These are phyloP conservation scores for Drosophila limbata DNA, from an alignment of 2,888 invertebrate genomes.

Conservation along the genomic window DNA sequence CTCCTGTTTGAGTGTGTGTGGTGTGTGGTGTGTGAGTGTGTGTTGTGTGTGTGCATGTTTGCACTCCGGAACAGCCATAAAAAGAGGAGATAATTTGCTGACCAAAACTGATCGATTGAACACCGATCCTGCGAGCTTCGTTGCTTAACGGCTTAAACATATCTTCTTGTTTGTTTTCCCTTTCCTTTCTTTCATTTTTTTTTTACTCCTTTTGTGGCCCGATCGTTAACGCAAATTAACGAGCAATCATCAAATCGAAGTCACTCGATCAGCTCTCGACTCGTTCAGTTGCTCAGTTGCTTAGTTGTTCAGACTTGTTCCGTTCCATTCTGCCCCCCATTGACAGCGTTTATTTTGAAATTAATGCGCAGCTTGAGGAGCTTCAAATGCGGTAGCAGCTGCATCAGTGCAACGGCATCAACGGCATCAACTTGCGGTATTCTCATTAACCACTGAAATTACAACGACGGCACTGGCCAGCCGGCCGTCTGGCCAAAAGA, in stretches of 20 bases:
- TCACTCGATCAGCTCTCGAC: conserved; percentile 28
- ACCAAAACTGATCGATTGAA: conserved; percentile 66
- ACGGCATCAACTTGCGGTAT: conserved; percentile 63
- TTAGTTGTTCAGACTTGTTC: conserved; percentile 2
- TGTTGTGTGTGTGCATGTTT: conserved; percentile 63
- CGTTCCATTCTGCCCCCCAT: conserved; percentile 25
- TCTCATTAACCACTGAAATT: conserved; percentile 79
- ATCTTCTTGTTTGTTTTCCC: conserved; percentile 69
- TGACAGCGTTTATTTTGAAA: conserved; percentile 74
- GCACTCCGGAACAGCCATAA: conserved; percentile 64
- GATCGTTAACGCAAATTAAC: conserved; percentile 83
- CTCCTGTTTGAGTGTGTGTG: conserved; percentile 29
- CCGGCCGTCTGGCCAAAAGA: conserved; percentile 22
- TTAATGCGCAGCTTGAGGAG: conserved; percentile 61
- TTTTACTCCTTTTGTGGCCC: conserved; percentile 16
- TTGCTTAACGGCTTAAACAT: conserved; percentile 63
- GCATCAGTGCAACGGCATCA: conserved; percentile 46
- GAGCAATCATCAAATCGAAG: conserved; percentile 82
- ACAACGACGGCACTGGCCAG: conserved; percentile 51
- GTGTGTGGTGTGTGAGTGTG: conserved; percentile 17
- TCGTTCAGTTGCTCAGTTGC: neutral
- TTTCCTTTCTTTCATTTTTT: conserved; percentile 14
- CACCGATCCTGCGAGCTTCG: conserved; percentile 58
- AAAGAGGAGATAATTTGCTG: conserved; percentile 82
- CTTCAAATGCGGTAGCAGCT: conserved; percentile 64